Percentiles rank a stretch among this genome's conserved stretches.
phyloP scores from a whole-genome alignment of 2,797 vertebrate species.

The Epinephelus awoara region DNA sequence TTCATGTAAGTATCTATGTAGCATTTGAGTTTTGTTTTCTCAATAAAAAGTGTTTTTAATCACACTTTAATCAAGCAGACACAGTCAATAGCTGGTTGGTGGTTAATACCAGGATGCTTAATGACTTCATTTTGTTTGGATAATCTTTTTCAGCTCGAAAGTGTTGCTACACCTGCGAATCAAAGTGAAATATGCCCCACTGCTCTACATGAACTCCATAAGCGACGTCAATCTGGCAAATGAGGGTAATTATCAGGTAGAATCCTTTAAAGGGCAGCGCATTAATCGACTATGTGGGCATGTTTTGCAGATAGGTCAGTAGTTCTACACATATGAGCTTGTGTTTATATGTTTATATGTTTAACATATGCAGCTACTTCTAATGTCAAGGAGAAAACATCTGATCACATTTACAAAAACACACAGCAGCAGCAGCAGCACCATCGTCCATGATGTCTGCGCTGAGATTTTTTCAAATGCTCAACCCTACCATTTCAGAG shows the following conservation, averaged over 20 bases:
- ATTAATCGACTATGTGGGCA: not conserved
- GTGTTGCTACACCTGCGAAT: slow-evolving; percentile 13
- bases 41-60: slow-evolving; percentile 17
- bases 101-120: slow-evolving; percentile 23
- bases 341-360: not conserved
- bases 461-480: slow-evolving; percentile 31
- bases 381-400: not conserved
- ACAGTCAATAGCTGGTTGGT: not conserved
- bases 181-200: not conserved
- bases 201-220: not conserved
- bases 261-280: not conserved
- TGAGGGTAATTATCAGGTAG: slow-evolving; percentile 25
- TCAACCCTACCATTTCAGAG: slow-evolving; percentile 25
- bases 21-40: not conserved
- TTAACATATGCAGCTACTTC: not conserved
- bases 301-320: too few species aligned
- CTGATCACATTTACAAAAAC: not conserved
- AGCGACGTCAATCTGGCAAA: slow-evolving; percentile 19
- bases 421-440: not conserved
- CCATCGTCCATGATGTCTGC: not conserved
- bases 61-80: slow-evolving; percentile 19
- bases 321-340: not conserved
- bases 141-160: slow-evolving; percentile 16
- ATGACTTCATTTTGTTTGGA: slow-evolving; percentile 27
- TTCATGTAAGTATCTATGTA: not conserved